Base-by-base conservation (phyloP, 2,113 vertebrate species). In the Astatoreochromis straeleni region DNA sequence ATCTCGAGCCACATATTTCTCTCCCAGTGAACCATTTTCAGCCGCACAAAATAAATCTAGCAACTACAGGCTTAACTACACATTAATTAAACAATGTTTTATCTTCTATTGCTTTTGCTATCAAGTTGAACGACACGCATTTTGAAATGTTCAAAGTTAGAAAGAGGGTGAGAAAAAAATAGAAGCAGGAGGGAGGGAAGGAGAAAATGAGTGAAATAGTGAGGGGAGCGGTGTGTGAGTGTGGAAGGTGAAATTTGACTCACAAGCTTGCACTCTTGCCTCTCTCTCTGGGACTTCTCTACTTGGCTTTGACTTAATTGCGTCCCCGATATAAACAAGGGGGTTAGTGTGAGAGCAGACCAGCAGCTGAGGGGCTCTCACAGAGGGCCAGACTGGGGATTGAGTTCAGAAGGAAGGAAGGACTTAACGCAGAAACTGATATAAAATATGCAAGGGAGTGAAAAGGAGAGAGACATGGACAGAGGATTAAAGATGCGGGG, bases 301-400 rank as follows among this genome's bases (percentile, higher is more conserved):
- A 95, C 96, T 97, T 97, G 97, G 97, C 96, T 96, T 93, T 79
- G 89, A 96, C 95, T 98, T 98, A 97, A 97, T 97, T 97, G 96
- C 95, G 94, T 97, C 96, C 87, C 97, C 96, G 96, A 96, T 97
- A 97, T 97, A 98, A 98, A 98, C 98, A 98, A 98, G 97, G 95
- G 96, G 95, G 97, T 97, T 97, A 97, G 97, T 98, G 97, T 97
- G 97, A 97, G 97, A 96, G 95, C 96, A 94, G 96, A 95, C 94
- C 96, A 95, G 97, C 97, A 98, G 97, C 97, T 97, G 97, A 95
- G 96, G 96, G 95, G 96, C 95, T 96, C 95, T 96, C 96, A 95
- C 95, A 94, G 95, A 96, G 95, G 94, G 89, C 92, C 94, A 96
- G 96, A 96, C 95, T 94, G 95, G 92, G 96, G 95, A 96, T 75